phyloP scores from a whole-genome alignment of 2,797 vertebrate genomes.

The Bucorvus abyssinicus region DNA sequence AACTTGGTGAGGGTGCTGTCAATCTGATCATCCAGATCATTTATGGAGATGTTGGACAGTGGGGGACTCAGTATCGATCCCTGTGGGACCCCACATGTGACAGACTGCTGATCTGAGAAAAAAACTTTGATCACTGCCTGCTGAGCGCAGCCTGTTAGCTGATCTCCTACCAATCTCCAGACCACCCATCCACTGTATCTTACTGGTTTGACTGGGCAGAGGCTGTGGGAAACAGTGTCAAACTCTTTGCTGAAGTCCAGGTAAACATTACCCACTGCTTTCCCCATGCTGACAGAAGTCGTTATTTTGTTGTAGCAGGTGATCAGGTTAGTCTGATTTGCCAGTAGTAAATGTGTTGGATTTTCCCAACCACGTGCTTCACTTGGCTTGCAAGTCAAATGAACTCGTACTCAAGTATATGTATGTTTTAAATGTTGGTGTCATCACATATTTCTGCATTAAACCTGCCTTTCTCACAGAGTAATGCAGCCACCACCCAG shows the following conservation, averaged over 20 bases:
- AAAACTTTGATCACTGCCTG: background rate
- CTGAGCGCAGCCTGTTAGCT: background rate
- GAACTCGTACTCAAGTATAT: background rate
- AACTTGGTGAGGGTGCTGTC: background rate
- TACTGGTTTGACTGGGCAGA: background rate
- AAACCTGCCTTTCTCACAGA: background rate
- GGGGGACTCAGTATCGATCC: background rate
- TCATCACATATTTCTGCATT: background rate
- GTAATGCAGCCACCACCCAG: background rate
- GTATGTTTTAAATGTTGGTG: background rate
- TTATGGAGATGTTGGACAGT: background rate
- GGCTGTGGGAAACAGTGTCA: background rate
- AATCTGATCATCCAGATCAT: background rate
- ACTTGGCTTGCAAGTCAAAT: background rate
- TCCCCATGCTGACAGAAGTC: background rate
- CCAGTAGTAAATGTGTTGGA: background rate
- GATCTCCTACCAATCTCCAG: background rate
- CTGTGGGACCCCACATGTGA: no score
- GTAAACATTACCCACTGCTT: background rate
- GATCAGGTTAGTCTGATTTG: background rate
- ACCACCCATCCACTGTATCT: background rate
- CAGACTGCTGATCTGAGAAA: background rate
- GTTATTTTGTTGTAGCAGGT: background rate
- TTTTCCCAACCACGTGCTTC: background rate
- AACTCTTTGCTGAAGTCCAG: background rate